A percentile compares a stretch with the other conserved stretches of the same genome.
Conservation (phyloP, 2,113 vertebrate genomes). For the Seriola quinqueradiata region DNA sequence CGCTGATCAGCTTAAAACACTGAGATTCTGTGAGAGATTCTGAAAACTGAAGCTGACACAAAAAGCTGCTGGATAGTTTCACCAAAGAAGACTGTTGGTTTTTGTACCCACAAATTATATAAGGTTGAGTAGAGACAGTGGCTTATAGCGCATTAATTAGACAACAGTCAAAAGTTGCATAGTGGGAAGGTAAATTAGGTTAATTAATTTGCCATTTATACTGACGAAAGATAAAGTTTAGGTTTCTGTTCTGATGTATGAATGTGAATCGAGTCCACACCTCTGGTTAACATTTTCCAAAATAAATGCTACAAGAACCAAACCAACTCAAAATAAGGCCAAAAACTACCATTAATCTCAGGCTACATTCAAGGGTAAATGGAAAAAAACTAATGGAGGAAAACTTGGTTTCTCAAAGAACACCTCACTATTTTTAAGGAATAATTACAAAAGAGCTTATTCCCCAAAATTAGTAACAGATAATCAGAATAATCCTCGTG, state of each 20-base stretch:
- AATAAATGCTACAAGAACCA: neutral
- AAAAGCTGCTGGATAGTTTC: too few relatives aligned
- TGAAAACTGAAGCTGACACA: too few relatives aligned
- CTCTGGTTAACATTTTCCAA: too few relatives aligned
- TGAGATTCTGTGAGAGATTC: neutral
- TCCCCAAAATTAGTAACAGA: slow-evolving; percentile 40
- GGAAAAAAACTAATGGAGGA: neutral
- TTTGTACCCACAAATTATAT: too few relatives aligned
- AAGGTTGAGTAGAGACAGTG: too few relatives aligned
- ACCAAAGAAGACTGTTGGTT: too few relatives aligned
- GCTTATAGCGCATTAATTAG: too few relatives aligned
- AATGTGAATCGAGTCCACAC: too few relatives aligned
- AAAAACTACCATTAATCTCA: neutral
- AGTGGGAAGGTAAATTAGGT: too few relatives aligned
- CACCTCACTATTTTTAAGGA: slow-evolving; percentile 32
- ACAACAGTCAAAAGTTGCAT: too few relatives aligned
- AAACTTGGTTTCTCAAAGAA: slow-evolving; percentile 21
- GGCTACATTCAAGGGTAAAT: neutral
- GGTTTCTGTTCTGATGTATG: too few relatives aligned
- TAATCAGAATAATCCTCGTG: slow-evolving; percentile 52
- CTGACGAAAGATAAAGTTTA: neutral
- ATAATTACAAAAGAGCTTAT: slow-evolving; percentile 38
- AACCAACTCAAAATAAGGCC: neutral
- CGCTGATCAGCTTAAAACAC: neutral
- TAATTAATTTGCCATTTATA: neutral